Base-by-base conservation (phyloP, 1,140 invertebrate species). In the Condylostylus longicornis region DNA sequence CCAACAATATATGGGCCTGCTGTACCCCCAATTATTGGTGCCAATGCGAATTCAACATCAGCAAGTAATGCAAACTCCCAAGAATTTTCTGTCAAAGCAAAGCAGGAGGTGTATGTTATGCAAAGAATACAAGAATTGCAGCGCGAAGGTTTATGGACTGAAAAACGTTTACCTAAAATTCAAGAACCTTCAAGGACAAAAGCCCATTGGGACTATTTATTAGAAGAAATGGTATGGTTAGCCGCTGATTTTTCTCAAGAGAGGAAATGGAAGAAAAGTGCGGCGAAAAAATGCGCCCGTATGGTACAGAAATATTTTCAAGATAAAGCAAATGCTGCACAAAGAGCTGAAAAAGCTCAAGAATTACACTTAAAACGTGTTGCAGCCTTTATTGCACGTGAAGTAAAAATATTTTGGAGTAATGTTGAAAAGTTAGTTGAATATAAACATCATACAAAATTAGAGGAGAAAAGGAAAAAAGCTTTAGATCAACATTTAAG, bases 161-260 rank as follows among this genome's bases (percentile, higher is more conserved):
- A 90, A 53, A 77, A 82, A 57, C 70, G 89, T 44, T 67, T 97
- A 53, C 90, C 91, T 3, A 93, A 94, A 67, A 73, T 93, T 17
- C 77, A 88, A 50, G 91, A 97, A 66, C 84, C 88, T 38, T 70
- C 77, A 28, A 68, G 89, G 47, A 68, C 75, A 13, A 97, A 97
- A 68, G 79, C 82, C n/a, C 94, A 98, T 59, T 98, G 93, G 93
- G 95, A 98, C 61, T 98, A 94, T 63, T 69, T 99, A 33, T 61
- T 98, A 8, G 95, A 98, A 62, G 95, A 99, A 65, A 96, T 98
- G 87, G 79, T 82, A 17, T 99, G 95, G 95, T 67, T 99, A 35
- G 86, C 91, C 23, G 82, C 87, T 14, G 94, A 98, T 65, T 98
- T 98, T 70, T 83, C 83, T 20, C 86, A 95, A 60, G 94, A 98